A percentile compares a stretch with the other conserved stretches of the same genome.
Conservation (phyloP, 2,888 invertebrate species). For the Drosophila eohydei region DNA sequence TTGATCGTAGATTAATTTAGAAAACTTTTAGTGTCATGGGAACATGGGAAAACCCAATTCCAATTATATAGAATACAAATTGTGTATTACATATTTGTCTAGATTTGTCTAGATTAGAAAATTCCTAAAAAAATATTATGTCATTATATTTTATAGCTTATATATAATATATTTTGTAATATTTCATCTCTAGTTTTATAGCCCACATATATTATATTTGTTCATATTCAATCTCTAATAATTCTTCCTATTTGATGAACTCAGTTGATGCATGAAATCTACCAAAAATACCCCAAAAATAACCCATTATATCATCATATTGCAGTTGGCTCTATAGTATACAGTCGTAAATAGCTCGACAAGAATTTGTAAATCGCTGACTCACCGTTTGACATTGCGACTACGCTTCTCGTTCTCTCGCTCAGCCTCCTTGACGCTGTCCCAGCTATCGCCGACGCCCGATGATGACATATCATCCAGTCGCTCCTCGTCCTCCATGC, state of each 20-base stretch:
- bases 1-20: not conserved
- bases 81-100: slow-evolving; percentile 1
- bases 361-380: slow-evolving; percentile 16
- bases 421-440: slow-evolving; percentile 84
- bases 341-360: not conserved
- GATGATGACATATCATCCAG: slow-evolving; percentile 85
- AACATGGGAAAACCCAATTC: not conserved
- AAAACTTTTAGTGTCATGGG: not conserved
- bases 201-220: not conserved
- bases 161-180: not conserved
- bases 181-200: not conserved
- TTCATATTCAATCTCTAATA: not conserved
- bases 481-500: slow-evolving; percentile 85
- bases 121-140: not conserved
- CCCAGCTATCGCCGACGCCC: slow-evolving; percentile 85
- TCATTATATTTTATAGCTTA: not conserved
- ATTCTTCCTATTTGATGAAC: not conserved
- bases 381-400: slow-evolving; percentile 82
- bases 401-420: slow-evolving; percentile 75
- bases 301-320: not conserved
- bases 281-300: not conserved
- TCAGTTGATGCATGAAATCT: slow-evolving; percentile 3
- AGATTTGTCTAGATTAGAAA: too few species aligned
- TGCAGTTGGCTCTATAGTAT: not conserved
- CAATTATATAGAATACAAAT: not conserved